Evolutionary conservation across 2,113 vertebrate genomes (phyloP).

Genomic region (Noturus placidus): DNA sequence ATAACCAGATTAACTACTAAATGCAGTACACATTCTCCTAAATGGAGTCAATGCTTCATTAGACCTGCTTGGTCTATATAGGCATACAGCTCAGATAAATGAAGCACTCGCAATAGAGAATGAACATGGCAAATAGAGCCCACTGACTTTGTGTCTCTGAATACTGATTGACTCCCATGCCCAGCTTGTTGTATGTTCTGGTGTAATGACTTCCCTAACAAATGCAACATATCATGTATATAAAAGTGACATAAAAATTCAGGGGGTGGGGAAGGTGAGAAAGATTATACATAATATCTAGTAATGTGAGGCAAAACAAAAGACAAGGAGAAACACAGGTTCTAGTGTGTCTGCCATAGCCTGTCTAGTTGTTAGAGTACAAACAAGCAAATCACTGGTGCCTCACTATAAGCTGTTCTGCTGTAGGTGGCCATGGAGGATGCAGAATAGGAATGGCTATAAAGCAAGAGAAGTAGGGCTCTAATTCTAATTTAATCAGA

Average conservation of each 20-base stretch:
- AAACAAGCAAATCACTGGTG: not conserved
- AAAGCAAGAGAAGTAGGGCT: not conserved
- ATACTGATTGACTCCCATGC: not conserved
- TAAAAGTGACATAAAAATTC: not conserved
- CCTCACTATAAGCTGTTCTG: not conserved
- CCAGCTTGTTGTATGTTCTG: not conserved
- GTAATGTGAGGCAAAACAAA: not conserved
- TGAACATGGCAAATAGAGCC: not conserved
- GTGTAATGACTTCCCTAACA: not conserved
- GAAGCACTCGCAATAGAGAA: not conserved
- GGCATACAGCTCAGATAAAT: not conserved
- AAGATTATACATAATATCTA: not conserved
- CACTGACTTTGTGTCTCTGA: not conserved
- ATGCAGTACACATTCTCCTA: not conserved
- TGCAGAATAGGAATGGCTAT: not conserved
- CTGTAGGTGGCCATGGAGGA: not conserved
- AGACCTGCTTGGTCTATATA: not conserved
- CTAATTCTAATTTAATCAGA: not conserved
- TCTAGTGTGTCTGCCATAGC: not conserved
- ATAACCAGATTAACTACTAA: not conserved
- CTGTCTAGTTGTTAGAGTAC: not conserved
- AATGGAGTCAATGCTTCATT: not conserved
- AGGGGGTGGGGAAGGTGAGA: not conserved
- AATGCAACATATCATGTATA: not conserved
- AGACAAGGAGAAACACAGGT: not conserved